These are phyloP conservation scores for Seira ritae DNA, from an alignment of 2,888 invertebrate species.

Conservation along the genomic window DNA sequence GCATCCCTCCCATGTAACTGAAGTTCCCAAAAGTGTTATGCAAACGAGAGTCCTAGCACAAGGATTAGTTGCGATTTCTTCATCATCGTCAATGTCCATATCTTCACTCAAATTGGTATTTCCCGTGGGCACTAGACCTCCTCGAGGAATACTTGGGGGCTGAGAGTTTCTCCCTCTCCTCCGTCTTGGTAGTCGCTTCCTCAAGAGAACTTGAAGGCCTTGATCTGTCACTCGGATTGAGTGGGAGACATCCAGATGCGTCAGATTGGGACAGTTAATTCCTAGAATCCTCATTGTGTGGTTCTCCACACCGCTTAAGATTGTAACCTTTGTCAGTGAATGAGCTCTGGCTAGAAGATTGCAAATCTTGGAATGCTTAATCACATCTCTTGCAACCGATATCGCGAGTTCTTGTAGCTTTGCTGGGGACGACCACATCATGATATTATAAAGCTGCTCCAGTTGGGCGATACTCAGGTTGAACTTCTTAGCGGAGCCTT, in stretches of 20 bases:
- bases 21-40: slow-evolving; percentile 48
- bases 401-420: slow-evolving; percentile 32
- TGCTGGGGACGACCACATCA: slow-evolving; percentile 38
- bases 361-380: slow-evolving; percentile 38
- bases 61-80: slow-evolving; percentile 27
- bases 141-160: neutral
- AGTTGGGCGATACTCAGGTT: slow-evolving; percentile 41
- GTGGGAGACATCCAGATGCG: slow-evolving; percentile 47
- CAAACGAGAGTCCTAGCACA: slow-evolving; percentile 37
- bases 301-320: slow-evolving; percentile 61
- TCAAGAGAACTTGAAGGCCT: slow-evolving; percentile 51
- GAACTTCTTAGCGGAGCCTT: slow-evolving; percentile 57
- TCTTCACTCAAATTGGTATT: neutral
- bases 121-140: neutral
- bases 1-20: slow-evolving; percentile 42
- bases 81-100: neutral
- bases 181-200: slow-evolving; percentile 4
- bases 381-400: slow-evolving; percentile 29
- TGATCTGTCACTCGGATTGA: slow-evolving; percentile 49
- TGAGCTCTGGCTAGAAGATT: slow-evolving; percentile 48
- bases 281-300: slow-evolving; percentile 59
- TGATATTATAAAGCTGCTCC: slow-evolving; percentile 48
- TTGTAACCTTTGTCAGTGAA: slow-evolving; percentile 45
- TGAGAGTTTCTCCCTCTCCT: neutral
- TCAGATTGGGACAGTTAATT: slow-evolving; percentile 53